Evolutionary conservation across 2,113 vertebrate genomes (phyloP), one percentile per base, ranked within the genome.

Genomic region (Chaetodon auriga): DNA sequence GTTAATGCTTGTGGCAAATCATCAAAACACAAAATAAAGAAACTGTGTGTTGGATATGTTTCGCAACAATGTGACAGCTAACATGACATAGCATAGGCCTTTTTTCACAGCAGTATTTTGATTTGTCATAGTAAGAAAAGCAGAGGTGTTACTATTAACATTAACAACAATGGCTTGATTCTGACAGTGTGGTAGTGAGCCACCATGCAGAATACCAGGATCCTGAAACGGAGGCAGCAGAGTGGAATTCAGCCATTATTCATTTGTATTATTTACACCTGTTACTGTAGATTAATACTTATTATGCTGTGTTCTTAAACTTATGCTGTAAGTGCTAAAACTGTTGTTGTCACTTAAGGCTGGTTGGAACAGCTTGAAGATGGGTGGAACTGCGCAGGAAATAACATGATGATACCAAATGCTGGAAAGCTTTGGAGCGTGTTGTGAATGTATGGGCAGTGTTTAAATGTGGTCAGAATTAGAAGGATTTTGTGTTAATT

Each of bases 401-500:
- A 30, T 30, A 30, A 30, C 30, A 30, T 30, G 30, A 30, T 30
- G 30, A 30, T 30, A 30, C 30, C 30, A 30, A 30, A 30, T 30
- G 30, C 30, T 41, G n/a, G 25, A 23, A 76, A n/a, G 18, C 49
- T 72, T 77, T 49, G n/a, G 48, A 68, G 49, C 51, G 23, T 18
- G 21, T 6, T 51, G 43, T 61, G 21, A 62, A 73, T 48, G 38
- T 64, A 30, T 43, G 18, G 58, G 25, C 23, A 6, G 66, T 35
- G 18, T 70, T 57, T 46, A 48, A 58, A 63, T 30, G 15, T 35
- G 30, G 49, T 9, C n/a, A 19, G 11, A 69, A 68, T 79, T 65
- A 35, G 45, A 78, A 74, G n/a, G 41, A 75, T 36, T 35, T 62
- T 75, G 54, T 14, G 19, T 82, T 61, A 23, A 81, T 68, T 76